Conservation (phyloP, 2,113 vertebrate species). For the Hoplias malabaricus region DNA sequence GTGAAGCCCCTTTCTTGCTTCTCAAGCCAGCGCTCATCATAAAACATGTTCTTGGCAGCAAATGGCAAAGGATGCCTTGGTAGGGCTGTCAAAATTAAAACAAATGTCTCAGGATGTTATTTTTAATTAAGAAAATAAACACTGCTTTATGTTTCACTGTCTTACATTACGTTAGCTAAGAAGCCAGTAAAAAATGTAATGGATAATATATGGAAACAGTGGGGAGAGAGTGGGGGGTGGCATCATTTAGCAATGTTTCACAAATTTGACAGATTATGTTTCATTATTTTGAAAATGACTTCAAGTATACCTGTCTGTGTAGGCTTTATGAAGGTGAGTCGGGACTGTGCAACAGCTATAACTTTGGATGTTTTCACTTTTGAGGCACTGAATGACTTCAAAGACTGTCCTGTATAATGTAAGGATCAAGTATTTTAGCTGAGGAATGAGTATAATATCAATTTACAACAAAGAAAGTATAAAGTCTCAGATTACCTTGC, state of each 20-base stretch:
- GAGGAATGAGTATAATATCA: neutral
- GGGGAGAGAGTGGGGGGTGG: no score
- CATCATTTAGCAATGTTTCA: no score
- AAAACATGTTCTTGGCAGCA: conserved; percentile 96
- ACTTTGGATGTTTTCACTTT: conserved; percentile 59
- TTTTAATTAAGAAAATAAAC: no score
- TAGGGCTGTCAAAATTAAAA: conserved; percentile 71
- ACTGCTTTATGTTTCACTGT: no score
- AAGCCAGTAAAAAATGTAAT: no score
- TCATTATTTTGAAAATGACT: no score
- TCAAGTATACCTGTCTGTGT: conserved; percentile 77
- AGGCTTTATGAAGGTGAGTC: conserved; percentile 82
- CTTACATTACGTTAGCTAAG: no score
- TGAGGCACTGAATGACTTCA: conserved; percentile 46
- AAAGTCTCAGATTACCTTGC: conserved; percentile 53
- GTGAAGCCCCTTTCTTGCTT: conserved; percentile 93
- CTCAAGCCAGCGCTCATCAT: conserved; percentile 94
- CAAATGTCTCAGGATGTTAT: neutral
- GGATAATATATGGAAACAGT: no score
- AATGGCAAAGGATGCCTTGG: conserved; percentile 94
- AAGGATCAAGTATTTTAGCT: neutral
- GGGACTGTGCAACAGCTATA: conserved; percentile 81
- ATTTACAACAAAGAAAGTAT: neutral
- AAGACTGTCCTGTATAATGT: conserved; percentile 50
- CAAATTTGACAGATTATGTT: no score